Base-by-base conservation (phyloP, 2,113 vertebrate species). In the Syngnathus scovelli region DNA sequence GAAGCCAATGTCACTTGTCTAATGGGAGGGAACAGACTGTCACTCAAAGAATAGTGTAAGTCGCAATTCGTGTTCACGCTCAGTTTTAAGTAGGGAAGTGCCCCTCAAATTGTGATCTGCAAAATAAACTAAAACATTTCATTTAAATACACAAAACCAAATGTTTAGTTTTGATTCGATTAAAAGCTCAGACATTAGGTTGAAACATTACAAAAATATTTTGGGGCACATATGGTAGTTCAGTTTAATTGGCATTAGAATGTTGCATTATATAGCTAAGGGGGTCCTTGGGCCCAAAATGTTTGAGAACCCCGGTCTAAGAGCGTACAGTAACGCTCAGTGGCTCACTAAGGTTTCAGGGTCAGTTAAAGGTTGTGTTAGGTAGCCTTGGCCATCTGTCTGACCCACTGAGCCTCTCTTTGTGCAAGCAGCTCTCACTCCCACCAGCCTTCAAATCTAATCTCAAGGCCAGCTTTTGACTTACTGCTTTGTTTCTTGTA, bases 361-460 rank as follows among this genome's bases (percentile, higher is more conserved):
- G 75, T 54, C 67, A 77, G 59, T 72, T 67, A 83, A 83, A 80
- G 83, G 81, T 72, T 85, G 79, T 77, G 77, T 86, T 84, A 80
- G 79, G 74, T 74, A 60, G 78, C 77, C 61, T 79, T 82, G 87
- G 85, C 85, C 81, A 51, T 73, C 71, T 83, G 83, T 88, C 86
- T 66, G 83, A 83, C 76, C 78, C 73, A 74, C 79, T 84, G 84
- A 85, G 81, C 65, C 78, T 67, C 46, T 71, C 80, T 85, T 83
- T 86, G 84, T 83, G 68, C 79, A 55, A 55, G 27, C 19, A 23
- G 52, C 8, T 55, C 52, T 55, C n/a, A 55, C 10, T 55, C 10
- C 21, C n/a, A 55, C 11, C 52, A 55, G 21, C 52, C 52, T 27
- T 55, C 52, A 27, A 55, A 48, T 48, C 44, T 16, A 55, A 48